phyloP scores from a whole-genome alignment of 2,113 vertebrate species.

The Oceanodroma tethys region DNA sequence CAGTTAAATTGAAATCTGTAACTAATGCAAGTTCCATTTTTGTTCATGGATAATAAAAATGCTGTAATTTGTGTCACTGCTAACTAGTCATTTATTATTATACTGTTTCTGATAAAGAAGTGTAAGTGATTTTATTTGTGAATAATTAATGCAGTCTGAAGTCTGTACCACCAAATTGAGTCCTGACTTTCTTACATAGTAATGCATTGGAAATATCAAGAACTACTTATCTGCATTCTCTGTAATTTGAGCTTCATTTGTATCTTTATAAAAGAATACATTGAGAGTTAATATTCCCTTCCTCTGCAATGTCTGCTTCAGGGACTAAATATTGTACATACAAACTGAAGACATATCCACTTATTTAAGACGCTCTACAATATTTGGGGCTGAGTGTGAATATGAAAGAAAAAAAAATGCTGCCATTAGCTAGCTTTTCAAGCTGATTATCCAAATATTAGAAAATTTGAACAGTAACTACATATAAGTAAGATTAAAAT shows the following conservation, averaged over 20 bases:
- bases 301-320: background rate
- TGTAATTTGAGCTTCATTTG: background rate
- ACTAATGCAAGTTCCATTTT: background rate
- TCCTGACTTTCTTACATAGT: background rate
- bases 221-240: background rate
- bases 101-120: background rate
- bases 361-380: background rate
- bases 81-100: background rate
- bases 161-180: background rate
- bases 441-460: background rate
- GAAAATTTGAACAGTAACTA: background rate
- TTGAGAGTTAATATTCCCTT: background rate
- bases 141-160: background rate
- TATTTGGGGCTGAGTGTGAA: background rate
- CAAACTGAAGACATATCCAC: background rate
- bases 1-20: background rate
- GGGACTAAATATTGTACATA: background rate
- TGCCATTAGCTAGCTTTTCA: background rate
- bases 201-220: background rate
- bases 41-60: background rate
- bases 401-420: background rate
- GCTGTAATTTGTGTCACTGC: background rate
- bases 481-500: background rate
- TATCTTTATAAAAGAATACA: background rate
- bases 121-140: background rate